Conservation (phyloP, 2,113 vertebrate genomes). For the Lepidothrix coronata region DNA sequence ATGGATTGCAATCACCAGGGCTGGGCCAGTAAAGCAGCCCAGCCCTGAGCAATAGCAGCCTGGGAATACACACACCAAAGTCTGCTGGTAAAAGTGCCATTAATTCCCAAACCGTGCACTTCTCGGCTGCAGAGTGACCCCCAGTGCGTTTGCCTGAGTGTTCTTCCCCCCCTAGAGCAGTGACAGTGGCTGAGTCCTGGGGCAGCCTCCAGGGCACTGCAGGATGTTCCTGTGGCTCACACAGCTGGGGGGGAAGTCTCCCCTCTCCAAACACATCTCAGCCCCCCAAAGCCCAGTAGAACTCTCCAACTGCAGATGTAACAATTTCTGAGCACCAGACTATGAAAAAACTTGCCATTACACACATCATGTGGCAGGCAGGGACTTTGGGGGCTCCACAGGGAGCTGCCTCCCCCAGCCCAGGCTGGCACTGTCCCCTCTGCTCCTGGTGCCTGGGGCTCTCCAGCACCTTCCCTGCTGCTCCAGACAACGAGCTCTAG, state of each 20-base stretch:
- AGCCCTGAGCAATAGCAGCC: neutral
- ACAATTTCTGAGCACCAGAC: neutral
- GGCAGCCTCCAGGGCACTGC: no score
- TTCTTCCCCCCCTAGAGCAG: neutral
- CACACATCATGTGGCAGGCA: accelerated
- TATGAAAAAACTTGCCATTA: neutral
- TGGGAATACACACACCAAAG: neutral
- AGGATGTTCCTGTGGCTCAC: neutral
- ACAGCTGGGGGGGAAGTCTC: neutral
- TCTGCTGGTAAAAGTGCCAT: neutral
- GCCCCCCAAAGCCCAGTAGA: neutral
- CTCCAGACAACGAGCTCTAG: accelerated
- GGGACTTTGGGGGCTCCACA: neutral
- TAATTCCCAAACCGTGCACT: neutral
- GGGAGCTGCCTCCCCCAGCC: neutral
- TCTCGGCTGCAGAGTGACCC: neutral
- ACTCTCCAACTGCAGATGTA: neutral
- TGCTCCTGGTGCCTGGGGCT: accelerated
- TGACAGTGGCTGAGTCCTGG: neutral
- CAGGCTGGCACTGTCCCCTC: neutral
- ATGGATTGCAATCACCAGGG: neutral
- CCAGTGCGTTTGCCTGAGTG: neutral
- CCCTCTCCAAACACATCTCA: neutral
- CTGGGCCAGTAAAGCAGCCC: neutral
- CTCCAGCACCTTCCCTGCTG: neutral